Percentiles rank a stretch among this genome's conserved stretches.
Evolutionary conservation across 2,888 invertebrate genomes (phyloP).

Genomic region (Melinaea marsaeus): DNA sequence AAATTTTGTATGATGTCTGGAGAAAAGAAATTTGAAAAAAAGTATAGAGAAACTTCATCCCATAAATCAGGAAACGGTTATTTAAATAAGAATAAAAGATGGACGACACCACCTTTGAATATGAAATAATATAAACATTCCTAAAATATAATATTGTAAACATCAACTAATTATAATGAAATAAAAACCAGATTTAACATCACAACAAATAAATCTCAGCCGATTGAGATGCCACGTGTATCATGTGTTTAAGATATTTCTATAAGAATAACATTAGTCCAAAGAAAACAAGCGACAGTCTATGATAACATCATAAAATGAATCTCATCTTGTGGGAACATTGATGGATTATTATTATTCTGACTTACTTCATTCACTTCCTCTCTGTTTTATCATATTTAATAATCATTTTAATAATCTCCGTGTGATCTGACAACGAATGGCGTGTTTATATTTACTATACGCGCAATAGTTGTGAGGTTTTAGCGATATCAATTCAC

Average conservation of each 20-base stretch:
- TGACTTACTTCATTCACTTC: slow-evolving; percentile 35
- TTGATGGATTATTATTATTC: slow-evolving; percentile 40
- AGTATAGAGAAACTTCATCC: no score
- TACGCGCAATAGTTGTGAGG: neutral
- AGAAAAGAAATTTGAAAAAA: no score
- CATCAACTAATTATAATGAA: neutral
- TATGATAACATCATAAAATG: slow-evolving; percentile 68
- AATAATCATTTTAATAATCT: neutral
- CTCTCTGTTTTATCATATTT: slow-evolving; percentile 15
- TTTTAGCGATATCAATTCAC: neutral
- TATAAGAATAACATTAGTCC: slow-evolving; percentile 53
- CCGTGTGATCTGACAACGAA: no score
- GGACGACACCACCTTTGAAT: no score
- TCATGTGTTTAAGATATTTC: slow-evolving; percentile 44
- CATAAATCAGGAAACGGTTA: no score
- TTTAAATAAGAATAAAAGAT: no score
- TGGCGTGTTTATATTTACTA: neutral
- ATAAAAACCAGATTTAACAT: slow-evolving; percentile 1
- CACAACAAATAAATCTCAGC: slow-evolving; percentile 19
- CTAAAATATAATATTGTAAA: neutral
- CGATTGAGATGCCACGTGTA: slow-evolving; percentile 47
- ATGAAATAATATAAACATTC: neutral
- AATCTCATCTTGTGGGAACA: slow-evolving; percentile 32
- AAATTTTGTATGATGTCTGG: no score
- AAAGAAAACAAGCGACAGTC: slow-evolving; percentile 35